phyloP scores from a whole-genome alignment of 2,888 invertebrate genomes.

The Drosophila tanythrix region DNA sequence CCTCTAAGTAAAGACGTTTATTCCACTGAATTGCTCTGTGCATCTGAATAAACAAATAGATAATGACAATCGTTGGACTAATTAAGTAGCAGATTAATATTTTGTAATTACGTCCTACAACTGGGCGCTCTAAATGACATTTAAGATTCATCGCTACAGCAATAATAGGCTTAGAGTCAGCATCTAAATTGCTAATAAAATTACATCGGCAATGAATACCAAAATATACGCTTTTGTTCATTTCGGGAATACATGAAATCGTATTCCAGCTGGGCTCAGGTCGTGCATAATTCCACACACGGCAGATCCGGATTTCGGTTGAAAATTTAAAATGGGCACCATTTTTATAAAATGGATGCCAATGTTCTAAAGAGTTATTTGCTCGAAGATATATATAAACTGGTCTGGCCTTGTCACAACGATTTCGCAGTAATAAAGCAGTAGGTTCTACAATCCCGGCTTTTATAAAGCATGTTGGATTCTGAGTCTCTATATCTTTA shows the following conservation, averaged over 20 bases:
- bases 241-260: constrained; percentile 42
- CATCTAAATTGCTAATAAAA: constrained; percentile 49
- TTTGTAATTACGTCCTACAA: constrained; percentile 25
- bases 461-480: constrained; percentile 31
- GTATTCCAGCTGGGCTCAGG: constrained; percentile 54
- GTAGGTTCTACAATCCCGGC: constrained; percentile 10
- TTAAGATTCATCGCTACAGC: constrained; percentile 43
- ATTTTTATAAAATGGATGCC: constrained; percentile 4
- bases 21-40: constrained; percentile 5
- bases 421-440: constrained; percentile 38
- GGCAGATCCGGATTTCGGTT: constrained; percentile 47
- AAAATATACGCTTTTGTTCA: constrained; percentile 35
- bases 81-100: constrained; percentile 29
- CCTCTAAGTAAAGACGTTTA: constrained; percentile 34
- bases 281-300: constrained; percentile 49
- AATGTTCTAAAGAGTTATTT: constrained; percentile 5
- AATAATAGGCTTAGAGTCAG: constrained; percentile 44
- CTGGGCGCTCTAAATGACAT: constrained; percentile 48
- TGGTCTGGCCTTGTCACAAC: constrained; percentile 26
- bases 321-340: constrained; percentile 45
- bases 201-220: constrained; percentile 52
- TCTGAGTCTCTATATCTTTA: constrained; percentile 25
- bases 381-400: constrained; percentile 48
- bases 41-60: constrained; percentile 24
- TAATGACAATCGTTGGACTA: background rate